A percentile compares a stretch with the other conserved stretches of the same genome.
Conservation (phyloP, 2,797 vertebrate species). For the Lutjanus campechanus region DNA sequence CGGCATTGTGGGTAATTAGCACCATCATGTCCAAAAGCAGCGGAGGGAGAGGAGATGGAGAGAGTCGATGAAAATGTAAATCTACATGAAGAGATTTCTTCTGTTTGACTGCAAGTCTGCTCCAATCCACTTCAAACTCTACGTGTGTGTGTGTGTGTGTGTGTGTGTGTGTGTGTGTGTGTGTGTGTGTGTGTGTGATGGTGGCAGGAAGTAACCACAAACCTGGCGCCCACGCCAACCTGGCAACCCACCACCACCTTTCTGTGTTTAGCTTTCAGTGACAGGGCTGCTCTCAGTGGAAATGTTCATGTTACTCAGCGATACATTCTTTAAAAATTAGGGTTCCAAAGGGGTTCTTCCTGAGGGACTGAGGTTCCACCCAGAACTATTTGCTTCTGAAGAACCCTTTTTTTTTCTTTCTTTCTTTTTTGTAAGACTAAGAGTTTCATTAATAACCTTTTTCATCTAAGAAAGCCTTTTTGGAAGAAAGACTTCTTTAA, state of each 20-base stretch:
- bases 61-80: conserved; percentile 43
- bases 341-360: too few species aligned
- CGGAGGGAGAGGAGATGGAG: conserved; percentile 6
- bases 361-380: too few species aligned
- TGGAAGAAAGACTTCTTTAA: too few species aligned
- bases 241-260: conserved; percentile 34
- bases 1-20: conserved; percentile 69
- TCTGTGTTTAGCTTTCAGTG: not conserved
- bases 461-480: too few species aligned
- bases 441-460: too few species aligned
- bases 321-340: too few species aligned
- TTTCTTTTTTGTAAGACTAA: too few species aligned
- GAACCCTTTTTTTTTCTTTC: too few species aligned
- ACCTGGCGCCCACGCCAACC: conserved; percentile 15
- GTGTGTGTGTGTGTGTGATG: not conserved
- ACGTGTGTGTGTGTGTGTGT: conserved; percentile 19
- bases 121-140: conserved; percentile 5
- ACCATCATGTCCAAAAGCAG: conserved; percentile 56
- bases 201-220: conserved; percentile 18
- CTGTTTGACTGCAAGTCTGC: conserved; percentile 39
- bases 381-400: too few species aligned
- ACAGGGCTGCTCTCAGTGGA: too few species aligned
- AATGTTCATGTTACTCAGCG: too few species aligned
- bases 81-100: conserved; percentile 47
- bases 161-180: conserved; percentile 25